Conservation (phyloP, 2,113 vertebrate genomes). For the Solea senegalensis region DNA sequence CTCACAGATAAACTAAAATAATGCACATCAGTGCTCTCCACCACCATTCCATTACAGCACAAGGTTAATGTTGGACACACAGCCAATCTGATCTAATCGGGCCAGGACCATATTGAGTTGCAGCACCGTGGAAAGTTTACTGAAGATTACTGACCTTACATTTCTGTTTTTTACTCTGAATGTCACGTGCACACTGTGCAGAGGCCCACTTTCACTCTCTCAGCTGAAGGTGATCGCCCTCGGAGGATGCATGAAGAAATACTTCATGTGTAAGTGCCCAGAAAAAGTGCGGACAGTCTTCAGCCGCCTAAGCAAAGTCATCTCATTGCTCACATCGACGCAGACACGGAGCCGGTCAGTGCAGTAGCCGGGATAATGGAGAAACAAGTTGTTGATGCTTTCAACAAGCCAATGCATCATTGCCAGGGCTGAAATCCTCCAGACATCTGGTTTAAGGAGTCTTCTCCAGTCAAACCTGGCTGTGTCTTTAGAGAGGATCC, state of each 20-base stretch:
- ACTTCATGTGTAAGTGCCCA: conserved; percentile 41
- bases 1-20: conserved; percentile 14
- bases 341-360: conserved; percentile 34
- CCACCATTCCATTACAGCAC: neutral
- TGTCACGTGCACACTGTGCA: conserved; percentile 15
- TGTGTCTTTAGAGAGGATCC: conserved; percentile 49
- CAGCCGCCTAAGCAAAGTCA: conserved; percentile 23
- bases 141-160: conserved; percentile 46
- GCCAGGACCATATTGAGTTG: conserved; percentile 35
- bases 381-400: conserved; percentile 62
- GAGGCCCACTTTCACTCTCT: conserved; percentile 26
- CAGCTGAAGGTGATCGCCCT: conserved; percentile 25
- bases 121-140: conserved; percentile 42
- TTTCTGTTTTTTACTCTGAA: conserved; percentile 47
- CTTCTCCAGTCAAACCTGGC: conserved; percentile 38
- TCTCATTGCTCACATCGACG: conserved; percentile 22
- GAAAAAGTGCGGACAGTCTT: conserved; percentile 43
- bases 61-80: conserved; percentile 7
- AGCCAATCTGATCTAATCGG: conserved; percentile 9
- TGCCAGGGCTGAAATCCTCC: conserved; percentile 35
- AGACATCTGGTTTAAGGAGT: conserved; percentile 69
- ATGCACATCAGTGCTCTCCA: conserved; percentile 9
- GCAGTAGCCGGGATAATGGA: conserved; percentile 42
- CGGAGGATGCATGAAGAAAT: conserved; percentile 39
- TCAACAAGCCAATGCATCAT: conserved; percentile 48